Evolutionary conservation across 2,888 invertebrate species (phyloP), one percentile per base, ranked within the genome.

Genomic region (Phalangium opilio): DNA sequence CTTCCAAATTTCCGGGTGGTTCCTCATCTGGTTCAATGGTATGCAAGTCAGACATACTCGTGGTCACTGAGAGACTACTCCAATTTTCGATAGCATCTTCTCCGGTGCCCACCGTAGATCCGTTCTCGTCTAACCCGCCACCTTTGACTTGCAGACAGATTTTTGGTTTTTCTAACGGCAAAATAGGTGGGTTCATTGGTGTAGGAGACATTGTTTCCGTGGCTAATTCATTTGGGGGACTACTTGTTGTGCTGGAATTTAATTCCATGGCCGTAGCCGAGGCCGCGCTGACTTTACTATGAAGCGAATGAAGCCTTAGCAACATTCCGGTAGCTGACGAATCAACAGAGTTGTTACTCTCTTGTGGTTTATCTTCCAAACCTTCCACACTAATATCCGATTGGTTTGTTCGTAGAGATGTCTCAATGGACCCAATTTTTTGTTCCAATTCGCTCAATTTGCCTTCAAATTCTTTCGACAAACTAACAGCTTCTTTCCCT

Each of bases 401-500:
- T 15, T 17, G 47, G 4, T 47, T 38, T 14, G 12, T 47, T 11
- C 48, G 46, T 15, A 53, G 20, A 2, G 46, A 45, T 33, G 40
- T 47, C 42, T 52, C 52, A 15, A 52, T 45, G 15, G 48, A 36
- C 15, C 39, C 49, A 27, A 53, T 49, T 39, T 53, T 53, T 20
- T 49, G 49, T 20, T 53, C 53, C 10, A 53, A 39, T 34, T 53
- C 53, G 2, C 49, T 34, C 3, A 53, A 49, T 34, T 53, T 53
- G 8, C 47, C 42, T 32, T 53, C 53, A 41, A 49, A 53, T 27
- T 53, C 53, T 38, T 52, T 50, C 21, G 47, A 49, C 18, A 51
- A 42, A 41, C 34, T 45, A 5, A 45, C 34, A 14, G 39, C 51
- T 34, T 50, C 60, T 48, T 61, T 59, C 7, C 84, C 83, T 65